These are phyloP conservation scores for Adelognathus sp. DNA, from an alignment of 2,888 invertebrate genomes.

Conservation along the genomic window DNA sequence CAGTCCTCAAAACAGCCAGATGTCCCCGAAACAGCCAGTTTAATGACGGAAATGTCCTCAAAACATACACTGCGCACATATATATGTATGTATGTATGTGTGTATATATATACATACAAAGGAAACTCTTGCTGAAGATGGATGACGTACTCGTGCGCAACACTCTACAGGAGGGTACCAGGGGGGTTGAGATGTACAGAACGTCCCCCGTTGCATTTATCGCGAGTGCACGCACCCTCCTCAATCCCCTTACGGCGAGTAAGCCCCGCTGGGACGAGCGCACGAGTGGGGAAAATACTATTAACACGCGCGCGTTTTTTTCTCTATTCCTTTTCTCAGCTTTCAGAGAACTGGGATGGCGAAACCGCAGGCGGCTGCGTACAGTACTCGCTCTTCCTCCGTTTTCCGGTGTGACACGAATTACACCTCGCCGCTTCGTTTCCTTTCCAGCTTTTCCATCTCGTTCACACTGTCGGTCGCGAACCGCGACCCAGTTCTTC, in stretches of 20 bases:
- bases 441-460: no score
- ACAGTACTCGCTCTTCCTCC: not conserved
- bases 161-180: not conserved
- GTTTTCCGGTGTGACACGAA: conserved; percentile 28
- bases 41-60: no score
- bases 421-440: conserved; percentile 21
- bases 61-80: not conserved
- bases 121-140: not conserved
- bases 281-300: conserved; percentile 20
- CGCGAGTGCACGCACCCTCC: conserved; percentile 23
- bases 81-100: not conserved
- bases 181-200: not conserved
- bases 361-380: not conserved
- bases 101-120: not conserved
- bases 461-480: no score
- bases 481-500: no score
- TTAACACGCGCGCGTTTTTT: conserved; percentile 30
- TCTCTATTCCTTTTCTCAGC: not conserved
- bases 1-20: no score
- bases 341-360: not conserved
- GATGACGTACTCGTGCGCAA: conserved; percentile 20
- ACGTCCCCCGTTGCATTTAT: conserved; percentile 19
- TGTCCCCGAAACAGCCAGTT: no score
- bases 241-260: conserved; percentile 17
- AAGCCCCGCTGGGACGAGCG: not conserved